Evolutionary conservation across 2,888 invertebrate genomes (phyloP).

Genomic region (Stenurella melanura): DNA sequence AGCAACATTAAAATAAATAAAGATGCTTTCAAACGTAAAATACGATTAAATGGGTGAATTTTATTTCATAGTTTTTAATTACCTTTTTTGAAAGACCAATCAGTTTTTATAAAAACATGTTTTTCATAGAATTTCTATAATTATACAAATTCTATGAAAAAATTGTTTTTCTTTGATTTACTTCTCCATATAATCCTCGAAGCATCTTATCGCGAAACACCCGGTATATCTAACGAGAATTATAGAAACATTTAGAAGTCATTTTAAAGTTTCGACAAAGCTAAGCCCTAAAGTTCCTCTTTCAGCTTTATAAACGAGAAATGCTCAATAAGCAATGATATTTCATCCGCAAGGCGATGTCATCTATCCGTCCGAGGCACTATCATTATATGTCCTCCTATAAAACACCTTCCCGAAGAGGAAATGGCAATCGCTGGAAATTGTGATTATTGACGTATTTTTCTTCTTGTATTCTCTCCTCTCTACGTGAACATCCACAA

Average conservation of each 20-base stretch:
- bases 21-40: too few species aligned
- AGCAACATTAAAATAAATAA: too few species aligned
- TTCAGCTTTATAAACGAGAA: conserved; percentile 14
- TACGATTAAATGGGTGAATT: too few species aligned
- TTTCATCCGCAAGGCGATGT: conserved; percentile 20
- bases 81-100: too few species aligned
- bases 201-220: not conserved
- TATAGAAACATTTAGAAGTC: not conserved
- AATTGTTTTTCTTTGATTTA: too few species aligned
- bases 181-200: too few species aligned
- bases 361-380: conserved; percentile 11
- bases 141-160: too few species aligned
- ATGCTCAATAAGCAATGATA: conserved; percentile 14
- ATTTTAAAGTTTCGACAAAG: not conserved
- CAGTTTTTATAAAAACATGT: too few species aligned
- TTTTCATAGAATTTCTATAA: too few species aligned
- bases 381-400: conserved; percentile 8
- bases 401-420: conserved; percentile 29
- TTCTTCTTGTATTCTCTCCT: conserved; percentile 29
- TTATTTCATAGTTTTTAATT: too few species aligned
- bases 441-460: conserved; percentile 35
- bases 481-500: conserved; percentile 16
- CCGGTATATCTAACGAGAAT: not conserved
- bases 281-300: not conserved
- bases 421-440: conserved; percentile 40